Conservation (phyloP, 2,797 vertebrate genomes). For the Smutsia temminckii region DNA sequence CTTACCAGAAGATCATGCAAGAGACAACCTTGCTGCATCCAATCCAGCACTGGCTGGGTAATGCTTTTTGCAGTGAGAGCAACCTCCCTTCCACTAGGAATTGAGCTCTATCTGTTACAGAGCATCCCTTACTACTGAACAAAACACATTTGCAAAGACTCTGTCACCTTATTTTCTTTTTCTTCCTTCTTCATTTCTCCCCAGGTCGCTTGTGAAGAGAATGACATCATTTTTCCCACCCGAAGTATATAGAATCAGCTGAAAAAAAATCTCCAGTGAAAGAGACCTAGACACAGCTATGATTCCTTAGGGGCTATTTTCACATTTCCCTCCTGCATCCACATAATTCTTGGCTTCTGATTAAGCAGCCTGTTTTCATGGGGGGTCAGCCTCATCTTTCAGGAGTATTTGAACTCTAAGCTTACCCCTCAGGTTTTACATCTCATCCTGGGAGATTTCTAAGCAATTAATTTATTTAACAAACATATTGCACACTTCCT, state of each 20-base stretch:
- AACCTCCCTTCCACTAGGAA: neutral
- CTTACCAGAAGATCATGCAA: neutral
- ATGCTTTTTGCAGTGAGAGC: neutral
- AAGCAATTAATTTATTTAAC: neutral
- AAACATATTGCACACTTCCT: neutral
- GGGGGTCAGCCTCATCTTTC: neutral
- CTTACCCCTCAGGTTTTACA: neutral
- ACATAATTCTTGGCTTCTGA: neutral
- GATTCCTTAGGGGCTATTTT: neutral
- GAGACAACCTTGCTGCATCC: neutral
- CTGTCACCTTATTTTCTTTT: neutral
- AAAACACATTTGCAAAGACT: neutral
- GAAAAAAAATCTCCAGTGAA: neutral
- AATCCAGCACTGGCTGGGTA: accelerated
- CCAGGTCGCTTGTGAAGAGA: neutral
- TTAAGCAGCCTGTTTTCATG: neutral
- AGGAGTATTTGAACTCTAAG: neutral
- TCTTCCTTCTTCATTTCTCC: neutral
- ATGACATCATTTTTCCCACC: neutral
- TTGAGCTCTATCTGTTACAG: neutral
- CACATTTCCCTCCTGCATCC: neutral
- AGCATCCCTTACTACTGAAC: neutral
- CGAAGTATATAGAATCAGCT: neutral
- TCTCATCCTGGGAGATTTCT: neutral
- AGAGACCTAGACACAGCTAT: neutral